Evolutionary conservation across 1,140 invertebrate species (phyloP), one percentile per base, ranked within the genome.

Genomic region (Lineus longissimus): DNA sequence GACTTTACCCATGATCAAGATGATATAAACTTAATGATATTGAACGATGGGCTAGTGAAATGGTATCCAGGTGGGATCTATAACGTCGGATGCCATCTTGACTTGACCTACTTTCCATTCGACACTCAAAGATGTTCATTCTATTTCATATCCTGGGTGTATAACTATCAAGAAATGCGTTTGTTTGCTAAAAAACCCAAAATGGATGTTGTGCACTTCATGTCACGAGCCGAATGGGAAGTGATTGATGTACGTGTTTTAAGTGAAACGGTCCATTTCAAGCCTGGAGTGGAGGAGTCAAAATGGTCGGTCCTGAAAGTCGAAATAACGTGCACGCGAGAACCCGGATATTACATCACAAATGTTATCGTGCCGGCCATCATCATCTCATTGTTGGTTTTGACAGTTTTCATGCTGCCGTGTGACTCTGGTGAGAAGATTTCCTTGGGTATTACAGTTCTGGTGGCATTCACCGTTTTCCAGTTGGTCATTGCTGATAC

Each of bases 341-440:
- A 58, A 22, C 29, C 56, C n/a, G 30, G n/a, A 7, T 58, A 36
- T 27, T 58, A 58, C 56, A 27, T 58, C 30, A 58, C 41, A 6
- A 58, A 58, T 22, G 22, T 58, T 9, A 58, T 58, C 22, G n/a
- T 58, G 29, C 56, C 56, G 19, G 19, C 25, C 19, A 27, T 51
- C 9, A 27, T 27, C 19, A 51, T 51, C 19, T 36, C 30, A 17
- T 22, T 58, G 4, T 22, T 58, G 6, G 41, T 58, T 47, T n/a
- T 58, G 22, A 58, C 27, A 6, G 41, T 58, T 7, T 67, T 67
- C 57, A 61, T 23, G 31, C 63, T 67, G n/a, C 66, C 66, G 7
- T 56, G 64, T 7, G 66, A 67, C 15, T 59, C 66, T 19, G 66
- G 66, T 2, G 65, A 66, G 40, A 63, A 65, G 63, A 59, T 66